Evolutionary conservation across 2,113 vertebrate genomes (phyloP).

Genomic region (Tonatia bakeri): DNA sequence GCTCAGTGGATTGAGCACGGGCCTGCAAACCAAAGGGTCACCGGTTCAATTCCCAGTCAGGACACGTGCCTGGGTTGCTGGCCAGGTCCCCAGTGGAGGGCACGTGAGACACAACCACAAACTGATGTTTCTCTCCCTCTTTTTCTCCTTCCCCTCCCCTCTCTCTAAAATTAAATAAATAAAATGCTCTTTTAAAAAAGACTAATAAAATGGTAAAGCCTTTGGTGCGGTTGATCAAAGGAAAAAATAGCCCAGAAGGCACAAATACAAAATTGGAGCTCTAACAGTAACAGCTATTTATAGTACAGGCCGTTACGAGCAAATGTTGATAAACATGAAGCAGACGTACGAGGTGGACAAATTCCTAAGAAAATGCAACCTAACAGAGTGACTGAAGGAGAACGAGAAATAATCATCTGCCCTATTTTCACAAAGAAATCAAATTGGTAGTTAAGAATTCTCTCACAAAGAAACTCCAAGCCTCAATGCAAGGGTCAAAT

Average conservation of each 20-base stretch:
- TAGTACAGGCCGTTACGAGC: neutral
- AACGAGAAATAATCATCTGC: neutral
- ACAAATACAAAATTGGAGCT: neutral
- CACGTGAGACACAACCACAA: too few species aligned
- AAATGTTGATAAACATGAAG: neutral
- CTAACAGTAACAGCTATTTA: neutral
- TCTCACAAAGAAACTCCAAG: neutral
- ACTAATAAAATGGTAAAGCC: neutral
- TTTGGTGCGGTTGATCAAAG: neutral
- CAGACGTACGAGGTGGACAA: neutral
- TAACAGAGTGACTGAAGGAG: neutral
- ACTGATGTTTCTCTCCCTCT: too few species aligned
- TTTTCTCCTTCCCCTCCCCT: too few species aligned
- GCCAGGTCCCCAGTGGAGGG: too few species aligned
- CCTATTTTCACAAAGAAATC: neutral
- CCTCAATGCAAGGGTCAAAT: neutral
- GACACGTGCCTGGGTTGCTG: too few species aligned
- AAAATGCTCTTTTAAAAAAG: neutral
- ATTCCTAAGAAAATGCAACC: neutral
- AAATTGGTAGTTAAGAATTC: neutral
- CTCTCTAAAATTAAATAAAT: too few species aligned
- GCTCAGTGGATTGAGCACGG: too few species aligned
- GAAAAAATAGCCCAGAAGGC: neutral
- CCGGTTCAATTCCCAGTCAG: too few species aligned
- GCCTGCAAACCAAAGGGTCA: too few species aligned